Conservation (phyloP, 2,113 vertebrate species). For the Gobius niger region DNA sequence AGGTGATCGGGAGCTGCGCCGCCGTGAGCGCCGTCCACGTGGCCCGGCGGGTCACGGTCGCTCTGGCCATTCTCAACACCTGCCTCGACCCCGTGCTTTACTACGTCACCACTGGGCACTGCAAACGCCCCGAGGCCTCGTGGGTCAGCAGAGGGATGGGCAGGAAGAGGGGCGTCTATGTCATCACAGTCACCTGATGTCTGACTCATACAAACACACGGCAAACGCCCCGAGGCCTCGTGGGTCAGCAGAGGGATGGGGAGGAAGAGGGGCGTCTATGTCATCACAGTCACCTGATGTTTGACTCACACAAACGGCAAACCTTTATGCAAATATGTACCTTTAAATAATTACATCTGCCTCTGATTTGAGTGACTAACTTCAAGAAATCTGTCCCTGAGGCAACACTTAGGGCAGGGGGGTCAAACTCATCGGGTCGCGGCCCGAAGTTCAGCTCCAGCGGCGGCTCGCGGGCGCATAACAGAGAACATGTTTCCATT, state of each 20-base stretch:
- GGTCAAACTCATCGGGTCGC: no score
- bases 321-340: no score
- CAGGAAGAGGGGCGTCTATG: constrained; percentile 24
- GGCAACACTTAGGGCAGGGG: no score
- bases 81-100: constrained; percentile 84
- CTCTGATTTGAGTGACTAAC: no score
- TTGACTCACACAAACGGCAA: neutral
- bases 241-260: constrained; percentile 20
- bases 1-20: constrained; percentile 37
- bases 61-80: constrained; percentile 77
- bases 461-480: no score
- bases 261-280: constrained; percentile 61
- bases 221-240: constrained; percentile 17
- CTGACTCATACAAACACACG: neutral
- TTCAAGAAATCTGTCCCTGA: no score
- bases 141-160: constrained; percentile 18
- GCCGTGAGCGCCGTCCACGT: constrained; percentile 37
- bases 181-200: no score
- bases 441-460: no score
- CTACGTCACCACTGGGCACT: constrained; percentile 74
- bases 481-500: no score
- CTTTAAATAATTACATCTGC: no score
- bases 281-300: constrained; percentile 24
- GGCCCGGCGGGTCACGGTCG: constrained; percentile 71
- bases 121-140: constrained; percentile 37